Evolutionary conservation across 1,140 invertebrate genomes (phyloP).

Genomic region (Rhynchophorus ferrugineus): DNA sequence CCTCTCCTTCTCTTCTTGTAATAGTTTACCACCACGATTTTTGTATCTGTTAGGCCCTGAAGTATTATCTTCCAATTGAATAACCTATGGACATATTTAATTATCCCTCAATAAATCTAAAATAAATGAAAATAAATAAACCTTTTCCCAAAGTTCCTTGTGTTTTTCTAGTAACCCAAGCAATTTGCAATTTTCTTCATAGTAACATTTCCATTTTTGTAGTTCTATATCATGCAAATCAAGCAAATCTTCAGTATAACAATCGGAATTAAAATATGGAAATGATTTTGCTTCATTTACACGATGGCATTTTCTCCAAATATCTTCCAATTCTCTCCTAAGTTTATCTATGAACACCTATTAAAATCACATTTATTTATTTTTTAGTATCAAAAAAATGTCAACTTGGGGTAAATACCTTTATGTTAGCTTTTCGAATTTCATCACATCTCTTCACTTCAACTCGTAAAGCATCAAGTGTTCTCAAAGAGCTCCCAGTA

Average conservation of each 20-base stretch:
- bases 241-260: constrained; percentile 67
- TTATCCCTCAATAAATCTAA: neutral
- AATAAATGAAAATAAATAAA: constrained; percentile 1
- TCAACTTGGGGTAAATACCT: constrained; percentile 26
- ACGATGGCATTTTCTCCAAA: constrained; percentile 66
- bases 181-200: constrained; percentile 56
- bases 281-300: constrained; percentile 55
- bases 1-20: constrained; percentile 76
- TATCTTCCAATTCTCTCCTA: constrained; percentile 55
- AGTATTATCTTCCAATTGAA: constrained; percentile 57
- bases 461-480: constrained; percentile 46
- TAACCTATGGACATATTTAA: constrained; percentile 6
- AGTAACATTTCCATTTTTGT: constrained; percentile 56
- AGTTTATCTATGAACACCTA: constrained; percentile 59
- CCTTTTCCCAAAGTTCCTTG: constrained; percentile 15
- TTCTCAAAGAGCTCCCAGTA: constrained; percentile 44
- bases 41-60: constrained; percentile 72
- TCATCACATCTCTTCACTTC: constrained; percentile 57
- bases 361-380: neutral
- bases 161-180: constrained; percentile 52
- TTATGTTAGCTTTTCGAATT: constrained; percentile 56
- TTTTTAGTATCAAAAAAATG: neutral
- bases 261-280: constrained; percentile 49
- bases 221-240: constrained; percentile 67
- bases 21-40: constrained; percentile 74